Percentiles rank a stretch among this genome's conserved stretches.
Conservation (phyloP, 2,888 invertebrate genomes). For the Lumbricus terrestris region DNA sequence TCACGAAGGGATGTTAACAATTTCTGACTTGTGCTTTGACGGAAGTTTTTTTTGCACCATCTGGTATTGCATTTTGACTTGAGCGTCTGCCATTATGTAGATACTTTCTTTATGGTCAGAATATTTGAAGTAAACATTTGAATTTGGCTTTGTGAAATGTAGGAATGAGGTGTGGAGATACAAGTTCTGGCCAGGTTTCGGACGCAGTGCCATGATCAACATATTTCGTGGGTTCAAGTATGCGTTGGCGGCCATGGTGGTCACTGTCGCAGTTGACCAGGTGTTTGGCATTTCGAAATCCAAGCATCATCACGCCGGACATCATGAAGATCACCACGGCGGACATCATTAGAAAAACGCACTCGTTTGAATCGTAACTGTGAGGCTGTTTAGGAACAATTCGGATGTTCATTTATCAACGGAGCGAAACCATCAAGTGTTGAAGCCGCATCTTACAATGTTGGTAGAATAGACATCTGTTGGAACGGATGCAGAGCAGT, state of each 20-base stretch:
- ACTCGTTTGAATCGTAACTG: background rate
- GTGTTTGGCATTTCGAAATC: slow-evolving; percentile 31
- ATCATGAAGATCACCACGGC: slow-evolving; percentile 20
- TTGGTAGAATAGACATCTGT: background rate
- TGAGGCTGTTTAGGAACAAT: background rate
- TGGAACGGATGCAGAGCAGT: background rate
- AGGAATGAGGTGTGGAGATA: slow-evolving; percentile 41
- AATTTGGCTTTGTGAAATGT: background rate
- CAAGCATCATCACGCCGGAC: slow-evolving; percentile 24
- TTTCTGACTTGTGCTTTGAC: background rate
- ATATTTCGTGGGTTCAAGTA: slow-evolving; percentile 35
- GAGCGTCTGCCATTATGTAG: background rate
- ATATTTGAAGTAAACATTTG: background rate
- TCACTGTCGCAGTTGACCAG: slow-evolving; percentile 36
- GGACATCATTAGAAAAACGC: slow-evolving; percentile 3
- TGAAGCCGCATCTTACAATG: background rate
- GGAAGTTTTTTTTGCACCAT: no score
- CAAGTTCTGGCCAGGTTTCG: slow-evolving; percentile 30
- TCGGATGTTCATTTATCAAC: background rate
- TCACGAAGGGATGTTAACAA: no score
- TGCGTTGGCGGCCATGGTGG: slow-evolving; percentile 33
- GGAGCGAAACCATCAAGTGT: background rate
- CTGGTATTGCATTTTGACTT: background rate
- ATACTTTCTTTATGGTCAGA: background rate
- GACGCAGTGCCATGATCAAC: slow-evolving; percentile 19